A percentile compares a stretch with the other conserved stretches of the same genome.
These are phyloP conservation scores for Saturnia pavonia DNA, from an alignment of 2,888 invertebrate species.

Conservation along the genomic window DNA sequence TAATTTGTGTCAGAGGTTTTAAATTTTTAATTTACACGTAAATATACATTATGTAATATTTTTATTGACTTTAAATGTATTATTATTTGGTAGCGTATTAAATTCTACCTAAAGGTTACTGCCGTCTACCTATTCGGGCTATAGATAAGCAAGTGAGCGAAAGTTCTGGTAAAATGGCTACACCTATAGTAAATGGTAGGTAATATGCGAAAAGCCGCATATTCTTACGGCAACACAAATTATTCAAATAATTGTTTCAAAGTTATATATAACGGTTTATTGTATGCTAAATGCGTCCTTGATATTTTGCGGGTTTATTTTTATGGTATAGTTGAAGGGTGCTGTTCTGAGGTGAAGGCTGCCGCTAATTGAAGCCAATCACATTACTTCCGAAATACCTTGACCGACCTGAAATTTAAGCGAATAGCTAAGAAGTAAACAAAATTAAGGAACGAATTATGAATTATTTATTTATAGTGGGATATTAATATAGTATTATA, in stretches of 20 bases:
- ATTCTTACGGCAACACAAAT: not conserved
- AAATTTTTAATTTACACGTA: too few relatives aligned
- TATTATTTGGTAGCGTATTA: too few relatives aligned
- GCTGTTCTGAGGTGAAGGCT: not conserved
- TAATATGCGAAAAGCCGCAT: too few relatives aligned
- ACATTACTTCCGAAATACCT: not conserved
- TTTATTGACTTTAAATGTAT: too few relatives aligned
- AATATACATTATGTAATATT: too few relatives aligned
- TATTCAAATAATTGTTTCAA: not conserved
- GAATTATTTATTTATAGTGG: not conserved
- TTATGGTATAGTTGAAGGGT: not conserved
- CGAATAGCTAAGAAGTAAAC: not conserved
- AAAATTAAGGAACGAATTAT: not conserved
- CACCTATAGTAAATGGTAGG: too few relatives aligned
- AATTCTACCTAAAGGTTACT: too few relatives aligned
- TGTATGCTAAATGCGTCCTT: slow-evolving; percentile 1
- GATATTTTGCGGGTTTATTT: not conserved
- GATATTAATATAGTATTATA: not conserved
- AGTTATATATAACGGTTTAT: not conserved
- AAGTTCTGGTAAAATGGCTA: too few relatives aligned
- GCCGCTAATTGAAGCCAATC: not conserved
- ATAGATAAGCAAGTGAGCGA: too few relatives aligned
- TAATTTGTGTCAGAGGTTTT: too few relatives aligned
- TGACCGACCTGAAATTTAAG: not conserved
- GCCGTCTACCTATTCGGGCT: too few relatives aligned